Evolutionary conservation across 1,140 invertebrate genomes (phyloP), one percentile per base, ranked within the genome.

Genomic region (Vanessa atalanta): DNA sequence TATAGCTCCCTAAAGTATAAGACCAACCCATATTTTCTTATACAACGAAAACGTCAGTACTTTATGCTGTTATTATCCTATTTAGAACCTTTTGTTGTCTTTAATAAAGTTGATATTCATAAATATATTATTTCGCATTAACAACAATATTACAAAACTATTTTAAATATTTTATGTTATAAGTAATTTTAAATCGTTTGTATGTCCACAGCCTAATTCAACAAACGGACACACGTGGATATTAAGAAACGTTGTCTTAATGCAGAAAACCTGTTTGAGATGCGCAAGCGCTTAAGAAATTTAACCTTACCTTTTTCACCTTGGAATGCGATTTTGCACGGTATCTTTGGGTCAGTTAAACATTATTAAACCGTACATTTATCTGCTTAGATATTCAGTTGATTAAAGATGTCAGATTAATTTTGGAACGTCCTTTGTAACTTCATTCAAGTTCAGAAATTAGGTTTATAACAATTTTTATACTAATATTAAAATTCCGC

Each of bases 231-330:
- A 13, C 69, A 73, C 64, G 43, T 73, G 51, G 51, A 43, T 53
- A 43, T 66, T 14, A 67, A 73, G 65, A 73, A 63, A 73, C 20
- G 47, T 64, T 64, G 61, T 68, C 72, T 51, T 47, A 67, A 67
- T 63, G 63, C 72, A 68, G 8, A 64, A 47, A 68, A 73, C 65
- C 65, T 53, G 72, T 68, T 73, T n/a, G n/a, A 47, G 65, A 73
- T 73, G 72, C 61, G 69, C 72, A 68, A 73, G 47, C 47, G 20
- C 50, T 73, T 73, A 65, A 63, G 66, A 69, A 68, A 73, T 53
- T 68, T 73, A 68, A 73, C 72, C 72, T 73, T 73, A 64, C 47
- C 55, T 43, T 68, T 55, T 55, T 68, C 47, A 64, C 72, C 72
- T 73, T 73, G 72, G 57, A 60, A 47, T 15, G 48, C 14, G 15